Conservation (phyloP, 2,113 vertebrate genomes). For the Callocephalon fimbriatum region DNA sequence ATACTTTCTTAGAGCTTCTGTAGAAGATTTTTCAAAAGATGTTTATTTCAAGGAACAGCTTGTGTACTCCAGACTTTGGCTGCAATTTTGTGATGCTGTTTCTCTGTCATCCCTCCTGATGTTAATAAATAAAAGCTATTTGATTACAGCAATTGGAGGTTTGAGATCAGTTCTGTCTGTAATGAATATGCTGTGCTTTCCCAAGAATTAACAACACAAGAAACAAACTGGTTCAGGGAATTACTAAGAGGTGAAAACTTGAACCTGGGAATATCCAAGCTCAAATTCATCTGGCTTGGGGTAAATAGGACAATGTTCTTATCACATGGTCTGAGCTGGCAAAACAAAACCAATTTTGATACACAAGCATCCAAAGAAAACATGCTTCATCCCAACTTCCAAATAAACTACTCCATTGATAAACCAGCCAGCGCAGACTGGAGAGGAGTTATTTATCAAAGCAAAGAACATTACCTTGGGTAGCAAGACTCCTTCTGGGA, state of each 20-base stretch:
- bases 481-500: neutral
- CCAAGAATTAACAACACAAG: neutral
- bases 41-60: neutral
- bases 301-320: neutral
- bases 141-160: neutral
- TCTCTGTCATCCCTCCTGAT: neutral
- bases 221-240: neutral
- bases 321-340: neutral
- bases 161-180: neutral
- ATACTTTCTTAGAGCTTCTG: neutral
- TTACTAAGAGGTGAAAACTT: neutral
- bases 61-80: neutral
- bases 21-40: neutral
- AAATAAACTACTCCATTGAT: accelerated
- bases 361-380: neutral
- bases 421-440: accelerated
- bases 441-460: neutral
- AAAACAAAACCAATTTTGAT: neutral
- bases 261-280: neutral
- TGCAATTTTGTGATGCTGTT: neutral
- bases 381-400: neutral
- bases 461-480: neutral
- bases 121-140: neutral
- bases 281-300: neutral
- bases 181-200: neutral